These are phyloP conservation scores for Andrena fulva DNA, from an alignment of 2,888 invertebrate genomes.

Conservation along the genomic window DNA sequence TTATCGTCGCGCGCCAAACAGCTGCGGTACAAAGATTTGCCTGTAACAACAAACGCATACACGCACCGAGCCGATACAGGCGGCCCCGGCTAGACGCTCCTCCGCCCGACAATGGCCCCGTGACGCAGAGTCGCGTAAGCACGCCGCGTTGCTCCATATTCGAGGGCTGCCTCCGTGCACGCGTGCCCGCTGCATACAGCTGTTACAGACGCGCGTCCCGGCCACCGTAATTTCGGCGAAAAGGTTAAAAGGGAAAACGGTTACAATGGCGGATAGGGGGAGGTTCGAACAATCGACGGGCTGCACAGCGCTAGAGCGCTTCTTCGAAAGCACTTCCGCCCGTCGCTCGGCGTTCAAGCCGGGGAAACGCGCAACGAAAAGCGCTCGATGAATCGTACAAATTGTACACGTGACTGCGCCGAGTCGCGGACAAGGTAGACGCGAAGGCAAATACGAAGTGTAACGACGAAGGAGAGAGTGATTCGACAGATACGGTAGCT, in stretches of 20 bases:
- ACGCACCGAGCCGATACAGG: not conserved
- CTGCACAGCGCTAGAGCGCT: not conserved
- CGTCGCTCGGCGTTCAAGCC: not conserved
- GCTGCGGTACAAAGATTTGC: conserved; percentile 56
- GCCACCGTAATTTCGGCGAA: conserved; percentile 16
- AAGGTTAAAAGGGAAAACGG: conserved; percentile 16
- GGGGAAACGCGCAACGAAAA: not conserved
- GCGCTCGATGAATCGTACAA: not conserved
- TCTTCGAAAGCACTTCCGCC: not conserved
- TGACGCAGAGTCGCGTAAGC: conserved; percentile 31
- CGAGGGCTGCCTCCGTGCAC: not conserved
- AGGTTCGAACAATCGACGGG: not conserved
- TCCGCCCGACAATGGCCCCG: conserved; percentile 14
- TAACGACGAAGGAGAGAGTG: not conserved
- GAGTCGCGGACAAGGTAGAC: not conserved
- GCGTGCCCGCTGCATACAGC: conserved; percentile 12
- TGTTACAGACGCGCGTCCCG: not conserved
- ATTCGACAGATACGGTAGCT: not conserved
- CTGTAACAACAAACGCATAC: conserved; percentile 25
- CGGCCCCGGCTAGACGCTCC: not conserved
- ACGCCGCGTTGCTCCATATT: conserved; percentile 26
- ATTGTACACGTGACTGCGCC: not conserved
- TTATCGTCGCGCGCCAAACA: conserved; percentile 46
- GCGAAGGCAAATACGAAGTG: conserved; percentile 2
- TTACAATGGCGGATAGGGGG: conserved; percentile 1